Conservation (phyloP, 2,113 vertebrate genomes). For the Platichthys flesus region DNA sequence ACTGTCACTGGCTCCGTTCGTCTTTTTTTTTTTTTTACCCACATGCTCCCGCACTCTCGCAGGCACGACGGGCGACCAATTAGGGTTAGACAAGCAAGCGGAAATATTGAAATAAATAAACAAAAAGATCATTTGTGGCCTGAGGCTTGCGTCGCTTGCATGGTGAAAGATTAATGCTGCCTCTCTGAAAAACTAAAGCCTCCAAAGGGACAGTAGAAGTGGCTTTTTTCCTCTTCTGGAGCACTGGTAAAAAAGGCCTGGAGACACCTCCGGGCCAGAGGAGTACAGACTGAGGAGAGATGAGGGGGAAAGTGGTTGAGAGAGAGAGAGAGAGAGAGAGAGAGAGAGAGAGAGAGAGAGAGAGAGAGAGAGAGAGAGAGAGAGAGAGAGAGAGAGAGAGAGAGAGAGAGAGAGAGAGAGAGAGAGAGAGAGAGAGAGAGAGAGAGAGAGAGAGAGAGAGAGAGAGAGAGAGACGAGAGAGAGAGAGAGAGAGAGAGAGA, state of each 20-base stretch:
- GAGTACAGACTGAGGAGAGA: constrained; percentile 18
- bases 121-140: constrained; percentile 78
- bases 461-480: constrained; percentile 3
- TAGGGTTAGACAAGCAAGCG: constrained; percentile 54
- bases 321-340: neutral
- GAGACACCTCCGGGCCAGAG: constrained; percentile 63
- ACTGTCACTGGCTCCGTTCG: constrained; percentile 38
- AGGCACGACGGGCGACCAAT: constrained; percentile 49
- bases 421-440: constrained; percentile 13
- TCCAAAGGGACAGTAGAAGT: constrained; percentile 70
- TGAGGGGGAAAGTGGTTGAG: constrained; percentile 26
- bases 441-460: constrained; percentile 9
- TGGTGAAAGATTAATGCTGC: constrained; percentile 79
- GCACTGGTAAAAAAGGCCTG: constrained; percentile 66
- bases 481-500: constrained; percentile 4
- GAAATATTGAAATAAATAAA: constrained; percentile 82
- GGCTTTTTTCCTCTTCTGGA: constrained; percentile 70
- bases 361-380: neutral
- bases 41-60: constrained; percentile 27
- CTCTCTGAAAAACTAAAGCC: constrained; percentile 69
- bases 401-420: constrained; percentile 1
- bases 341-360: constrained; percentile 1
- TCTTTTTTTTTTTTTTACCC: constrained; percentile 30
- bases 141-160: constrained; percentile 60
- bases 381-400: neutral